Conservation (phyloP, 2,113 vertebrate species). For the Malurus elegans region DNA sequence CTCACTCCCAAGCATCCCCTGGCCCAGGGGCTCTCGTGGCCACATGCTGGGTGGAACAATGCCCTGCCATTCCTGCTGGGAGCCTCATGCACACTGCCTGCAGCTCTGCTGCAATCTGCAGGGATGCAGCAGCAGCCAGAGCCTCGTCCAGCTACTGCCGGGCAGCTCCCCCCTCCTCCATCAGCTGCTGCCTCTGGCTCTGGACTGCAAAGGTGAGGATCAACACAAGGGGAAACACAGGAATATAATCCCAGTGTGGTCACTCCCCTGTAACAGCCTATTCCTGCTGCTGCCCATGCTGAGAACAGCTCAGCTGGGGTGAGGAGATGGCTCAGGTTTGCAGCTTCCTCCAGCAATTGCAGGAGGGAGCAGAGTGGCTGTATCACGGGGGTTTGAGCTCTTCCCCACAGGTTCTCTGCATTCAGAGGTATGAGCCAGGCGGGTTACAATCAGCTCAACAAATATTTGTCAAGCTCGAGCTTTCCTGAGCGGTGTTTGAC, state of each 20-base stretch:
- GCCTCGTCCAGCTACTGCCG: accelerated
- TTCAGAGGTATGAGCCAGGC: neutral
- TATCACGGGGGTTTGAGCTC: neutral
- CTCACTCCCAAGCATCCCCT: neutral
- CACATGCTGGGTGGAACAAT: accelerated
- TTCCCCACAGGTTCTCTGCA: neutral
- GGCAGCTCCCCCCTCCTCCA: neutral
- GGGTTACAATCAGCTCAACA: neutral
- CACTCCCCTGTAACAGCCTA: accelerated
- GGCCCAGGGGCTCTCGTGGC: neutral
- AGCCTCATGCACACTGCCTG: neutral
- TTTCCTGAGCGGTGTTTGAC: neutral
- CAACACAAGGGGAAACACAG: neutral
- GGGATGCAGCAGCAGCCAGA: neutral
- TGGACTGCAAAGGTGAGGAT: neutral
- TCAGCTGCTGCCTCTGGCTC: accelerated
- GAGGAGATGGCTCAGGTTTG: neutral
- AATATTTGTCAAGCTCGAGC: neutral
- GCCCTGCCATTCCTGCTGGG: neutral
- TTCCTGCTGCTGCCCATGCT: neutral
- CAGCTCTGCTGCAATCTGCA: neutral
- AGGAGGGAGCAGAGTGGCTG: neutral
- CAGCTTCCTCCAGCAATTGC: neutral
- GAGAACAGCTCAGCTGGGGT: neutral
- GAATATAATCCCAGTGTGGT: neutral